A percentile compares a stretch with the other conserved stretches of the same genome.
Evolutionary conservation across 2,888 invertebrate species (phyloP).

Genomic region (Melinopterus prodromus): DNA sequence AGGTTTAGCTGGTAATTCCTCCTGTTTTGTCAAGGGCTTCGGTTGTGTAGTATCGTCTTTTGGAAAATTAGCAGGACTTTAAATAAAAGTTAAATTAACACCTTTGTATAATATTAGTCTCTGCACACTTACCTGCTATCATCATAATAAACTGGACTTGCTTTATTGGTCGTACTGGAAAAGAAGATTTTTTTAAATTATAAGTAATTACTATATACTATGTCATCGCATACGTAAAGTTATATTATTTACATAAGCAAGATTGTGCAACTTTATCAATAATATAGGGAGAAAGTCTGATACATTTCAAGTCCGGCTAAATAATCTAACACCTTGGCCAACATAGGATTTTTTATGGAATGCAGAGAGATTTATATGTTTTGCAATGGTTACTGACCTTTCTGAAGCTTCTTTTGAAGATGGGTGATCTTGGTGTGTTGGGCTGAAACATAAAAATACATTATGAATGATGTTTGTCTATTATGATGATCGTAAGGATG

Average conservation of each 20-base stretch:
- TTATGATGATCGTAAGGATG: too few species aligned
- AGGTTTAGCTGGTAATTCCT: background rate
- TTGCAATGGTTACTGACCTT: background rate
- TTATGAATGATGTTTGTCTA: background rate
- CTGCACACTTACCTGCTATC: too few species aligned
- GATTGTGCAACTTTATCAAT: too few species aligned
- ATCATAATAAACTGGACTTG: too few species aligned
- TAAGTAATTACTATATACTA: too few species aligned
- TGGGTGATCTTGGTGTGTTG: background rate
- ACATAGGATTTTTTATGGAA: background rate
- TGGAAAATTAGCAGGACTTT: background rate
- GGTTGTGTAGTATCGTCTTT: background rate
- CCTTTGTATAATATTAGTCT: too few species aligned
- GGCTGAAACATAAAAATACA: background rate
- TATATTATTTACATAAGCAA: too few species aligned
- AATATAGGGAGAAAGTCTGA: background rate
- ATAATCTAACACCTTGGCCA: constrained; percentile 4
- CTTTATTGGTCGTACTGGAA: too few species aligned
- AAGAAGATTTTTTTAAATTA: too few species aligned
- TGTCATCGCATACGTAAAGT: too few species aligned
- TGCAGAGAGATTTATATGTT: too few species aligned
- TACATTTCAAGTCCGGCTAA: background rate
- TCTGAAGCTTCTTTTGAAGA: background rate
- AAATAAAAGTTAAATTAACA: too few species aligned
- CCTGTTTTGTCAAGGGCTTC: background rate